Evolutionary conservation across 2,113 vertebrate species (phyloP).

Genomic region (human (Homo sapiens)): GRCh38 chr7:53769501-53770000

Average conservation of each 20-base stretch:
- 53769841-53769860: background rate
- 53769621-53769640: fast-evolving
- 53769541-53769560: background rate
- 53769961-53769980: background rate
- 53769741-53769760: no score
- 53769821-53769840: background rate
- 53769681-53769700: fast-evolving
- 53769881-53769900: background rate
- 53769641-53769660: background rate
- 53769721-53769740: background rate
- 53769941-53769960: background rate
- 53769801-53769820: background rate
- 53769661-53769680: background rate
- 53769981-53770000: background rate
- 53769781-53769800: background rate
- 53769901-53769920: fast-evolving
- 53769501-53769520: background rate
- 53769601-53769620: fast-evolving
- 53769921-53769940: fast-evolving
- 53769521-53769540: background rate
- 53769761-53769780: background rate
- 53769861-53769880: background rate
- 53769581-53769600: background rate
- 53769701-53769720: fast-evolving
- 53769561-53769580: fast-evolving